Conservation (phyloP, 2,113 vertebrate genomes). For the Anser brachyrhynchus region DNA sequence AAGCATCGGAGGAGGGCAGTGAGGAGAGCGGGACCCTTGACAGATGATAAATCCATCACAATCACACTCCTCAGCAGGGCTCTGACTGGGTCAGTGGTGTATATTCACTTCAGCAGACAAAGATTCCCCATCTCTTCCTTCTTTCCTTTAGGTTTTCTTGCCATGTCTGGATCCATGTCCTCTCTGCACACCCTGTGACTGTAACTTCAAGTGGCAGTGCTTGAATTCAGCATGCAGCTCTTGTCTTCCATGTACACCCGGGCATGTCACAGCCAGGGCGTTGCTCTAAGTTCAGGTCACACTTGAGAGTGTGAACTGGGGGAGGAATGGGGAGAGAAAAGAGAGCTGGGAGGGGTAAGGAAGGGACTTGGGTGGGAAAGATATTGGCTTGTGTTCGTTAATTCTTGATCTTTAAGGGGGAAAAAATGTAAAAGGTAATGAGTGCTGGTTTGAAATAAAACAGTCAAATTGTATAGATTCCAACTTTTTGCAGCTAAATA, state of each 20-base stretch:
- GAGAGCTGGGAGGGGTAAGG: neutral
- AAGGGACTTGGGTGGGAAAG: too few species aligned
- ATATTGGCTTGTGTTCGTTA: neutral
- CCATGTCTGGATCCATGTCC: neutral
- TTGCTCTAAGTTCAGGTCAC: neutral
- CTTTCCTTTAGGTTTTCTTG: neutral
- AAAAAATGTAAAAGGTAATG: neutral
- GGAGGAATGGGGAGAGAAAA: fast-evolving
- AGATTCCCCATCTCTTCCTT: neutral
- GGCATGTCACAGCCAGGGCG: neutral
- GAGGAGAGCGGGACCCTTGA: neutral
- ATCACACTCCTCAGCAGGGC: neutral
- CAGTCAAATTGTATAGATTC: neutral
- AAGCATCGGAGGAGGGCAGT: too few species aligned
- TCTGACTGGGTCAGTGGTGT: neutral
- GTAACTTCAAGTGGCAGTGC: neutral
- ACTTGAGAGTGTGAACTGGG: too few species aligned
- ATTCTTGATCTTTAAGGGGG: neutral
- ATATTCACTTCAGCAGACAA: fast-evolving
- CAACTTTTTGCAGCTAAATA: neutral
- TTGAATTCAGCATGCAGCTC: neutral
- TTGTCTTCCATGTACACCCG: neutral
- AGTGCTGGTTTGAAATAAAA: neutral
- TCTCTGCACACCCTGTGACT: neutral
- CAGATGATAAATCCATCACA: neutral